Percentiles rank a stretch among this genome's conserved stretches.
Conservation (phyloP, 2,797 vertebrate genomes). For the Huso huso region DNA sequence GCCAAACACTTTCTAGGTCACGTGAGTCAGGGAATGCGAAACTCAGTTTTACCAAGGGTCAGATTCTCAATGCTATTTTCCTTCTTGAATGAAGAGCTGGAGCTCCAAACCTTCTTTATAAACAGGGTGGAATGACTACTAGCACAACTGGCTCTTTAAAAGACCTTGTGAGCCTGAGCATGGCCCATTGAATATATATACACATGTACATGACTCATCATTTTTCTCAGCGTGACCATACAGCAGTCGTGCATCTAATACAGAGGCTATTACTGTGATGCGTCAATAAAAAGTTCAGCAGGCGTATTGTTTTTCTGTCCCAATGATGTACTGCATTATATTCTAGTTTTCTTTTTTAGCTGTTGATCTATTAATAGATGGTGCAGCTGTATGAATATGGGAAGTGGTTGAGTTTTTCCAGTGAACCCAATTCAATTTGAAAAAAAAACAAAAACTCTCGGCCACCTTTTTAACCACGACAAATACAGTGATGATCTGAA, state of each 20-base stretch:
- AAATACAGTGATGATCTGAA: not conserved
- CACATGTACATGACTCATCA: too few species aligned
- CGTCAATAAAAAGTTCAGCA: not conserved
- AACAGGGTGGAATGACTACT: too few species aligned
- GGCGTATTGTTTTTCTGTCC: not conserved
- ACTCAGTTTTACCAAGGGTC: too few species aligned
- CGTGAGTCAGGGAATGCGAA: too few species aligned
- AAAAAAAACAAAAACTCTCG: not conserved
- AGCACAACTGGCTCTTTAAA: too few species aligned
- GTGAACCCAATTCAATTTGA: not conserved
- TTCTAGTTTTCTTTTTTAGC: conserved; percentile 1
- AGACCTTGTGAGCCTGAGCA: too few species aligned
- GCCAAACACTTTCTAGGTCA: too few species aligned
- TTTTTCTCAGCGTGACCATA: too few species aligned
- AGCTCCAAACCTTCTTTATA: too few species aligned
- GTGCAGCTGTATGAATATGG: conserved; percentile 25
- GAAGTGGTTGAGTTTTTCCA: not conserved
- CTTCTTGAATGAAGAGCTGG: too few species aligned
- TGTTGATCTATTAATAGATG: conserved; percentile 25
- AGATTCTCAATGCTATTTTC: too few species aligned
- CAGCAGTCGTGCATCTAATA: not conserved
- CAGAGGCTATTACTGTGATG: not conserved
- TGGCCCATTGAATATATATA: too few species aligned
- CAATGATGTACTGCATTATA: not conserved
- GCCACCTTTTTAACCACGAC: not conserved